Evolutionary conservation across 2,797 vertebrate species (phyloP).

Genomic region (Sebastes cheni): DNA sequence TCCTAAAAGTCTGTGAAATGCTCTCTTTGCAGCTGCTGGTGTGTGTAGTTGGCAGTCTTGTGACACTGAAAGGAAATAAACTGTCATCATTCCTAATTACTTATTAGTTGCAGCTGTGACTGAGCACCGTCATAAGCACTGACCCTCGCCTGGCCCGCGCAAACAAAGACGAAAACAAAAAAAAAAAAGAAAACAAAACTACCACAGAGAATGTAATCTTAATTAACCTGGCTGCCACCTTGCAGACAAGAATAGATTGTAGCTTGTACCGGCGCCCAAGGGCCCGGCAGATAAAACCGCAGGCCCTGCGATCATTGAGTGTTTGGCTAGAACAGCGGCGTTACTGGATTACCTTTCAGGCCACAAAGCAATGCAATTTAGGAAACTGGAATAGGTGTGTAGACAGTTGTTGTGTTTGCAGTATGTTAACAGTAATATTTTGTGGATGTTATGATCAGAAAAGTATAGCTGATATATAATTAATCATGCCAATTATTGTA

Average conservation of each 20-base stretch:
- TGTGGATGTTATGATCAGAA: background rate
- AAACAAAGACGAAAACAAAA: background rate
- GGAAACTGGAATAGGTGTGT: background rate
- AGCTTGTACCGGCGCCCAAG: background rate
- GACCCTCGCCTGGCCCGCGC: background rate
- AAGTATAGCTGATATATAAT: background rate
- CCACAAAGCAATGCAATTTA: background rate
- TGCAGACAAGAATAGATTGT: background rate
- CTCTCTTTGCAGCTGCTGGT: constrained; percentile 1
- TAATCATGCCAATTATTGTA: background rate
- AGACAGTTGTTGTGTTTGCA: background rate
- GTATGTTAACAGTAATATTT: background rate
- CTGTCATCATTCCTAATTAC: constrained; percentile 37
- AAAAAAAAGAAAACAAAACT: background rate
- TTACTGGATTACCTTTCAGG: background rate
- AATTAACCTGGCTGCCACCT: background rate
- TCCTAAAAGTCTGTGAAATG: background rate
- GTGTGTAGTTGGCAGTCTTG: constrained; percentile 18
- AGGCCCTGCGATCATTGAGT: background rate
- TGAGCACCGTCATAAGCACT: background rate
- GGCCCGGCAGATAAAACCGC: background rate
- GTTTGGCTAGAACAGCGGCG: too few relatives aligned
- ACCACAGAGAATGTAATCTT: background rate
- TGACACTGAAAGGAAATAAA: constrained; percentile 38
- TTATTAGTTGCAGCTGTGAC: constrained; percentile 41